Evolutionary conservation across 2,113 vertebrate genomes (phyloP), one percentile per base, ranked within the genome.

Genomic region (Forbesichthys agassizii): DNA sequence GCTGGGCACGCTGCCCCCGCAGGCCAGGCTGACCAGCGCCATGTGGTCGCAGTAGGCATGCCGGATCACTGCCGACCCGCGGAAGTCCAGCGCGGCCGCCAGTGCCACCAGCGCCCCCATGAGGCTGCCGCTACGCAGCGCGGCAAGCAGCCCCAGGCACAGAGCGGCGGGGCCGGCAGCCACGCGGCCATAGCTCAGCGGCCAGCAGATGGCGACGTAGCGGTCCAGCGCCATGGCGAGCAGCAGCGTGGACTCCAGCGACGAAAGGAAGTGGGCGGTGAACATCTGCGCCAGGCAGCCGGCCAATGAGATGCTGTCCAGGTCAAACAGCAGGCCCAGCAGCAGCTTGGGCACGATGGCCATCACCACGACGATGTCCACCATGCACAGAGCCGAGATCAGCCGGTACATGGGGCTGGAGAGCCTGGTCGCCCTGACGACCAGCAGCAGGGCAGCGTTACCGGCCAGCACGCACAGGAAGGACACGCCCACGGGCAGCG

Each of bases 201-300:
- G 94, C 8, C 69, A 66, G 74, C 94, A 95, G 69, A 95, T 88
- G 59, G 94, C 93, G 2, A 91, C 67, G 1, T 88, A 93, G 10
- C 93, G 91, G 75, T 94, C 92, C 71, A 91, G 54, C 2, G 92
- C 92, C 93, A 94, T 94, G 0, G 84, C 89, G 70, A 93, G 71
- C 48, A 94, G 88, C 68, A 92, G 66, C 3, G 92, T 92, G 0
- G 92, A 93, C 65, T 92, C 92, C 66, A 93, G 52, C 0, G 92
- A 93, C 0, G 90, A 92, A 64, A 92, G 84, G 75, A 94, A 91
- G 72, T 94, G 93, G 33, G 93, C 90, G 58, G 89, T 81, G 80
- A 95, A 94, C 93, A 94, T 95, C 77, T 96, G 95, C 12, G 84
- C 72, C 69, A 94, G 68, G 73, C 94, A 95, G 53, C 78, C 73